Evolutionary conservation across 64 coral and sea anemone genomes (phyloP).

Genomic region (Actinia tenebrosa): DNA sequence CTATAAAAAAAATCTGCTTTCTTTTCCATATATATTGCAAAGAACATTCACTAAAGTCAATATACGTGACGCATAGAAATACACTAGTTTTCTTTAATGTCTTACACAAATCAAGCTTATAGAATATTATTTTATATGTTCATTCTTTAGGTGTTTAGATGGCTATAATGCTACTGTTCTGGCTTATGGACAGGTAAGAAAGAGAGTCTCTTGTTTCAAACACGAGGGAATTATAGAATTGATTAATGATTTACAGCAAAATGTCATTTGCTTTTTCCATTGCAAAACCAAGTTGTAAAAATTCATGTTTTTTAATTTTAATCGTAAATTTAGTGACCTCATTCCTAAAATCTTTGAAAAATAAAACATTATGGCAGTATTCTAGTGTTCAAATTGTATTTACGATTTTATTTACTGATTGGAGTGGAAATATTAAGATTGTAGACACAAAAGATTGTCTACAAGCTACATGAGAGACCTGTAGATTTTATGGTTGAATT

Average conservation of each 20-base stretch:
- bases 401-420: neutral
- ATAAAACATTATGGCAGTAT: neutral
- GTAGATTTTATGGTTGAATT: neutral
- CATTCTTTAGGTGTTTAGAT: conserved; percentile 79
- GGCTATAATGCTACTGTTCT: conserved; percentile 98
- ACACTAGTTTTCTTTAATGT: neutral
- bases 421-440: neutral
- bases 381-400: neutral
- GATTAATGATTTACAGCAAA: conserved; percentile 2
- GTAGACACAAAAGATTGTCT: neutral
- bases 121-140: neutral
- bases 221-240: neutral
- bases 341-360: neutral
- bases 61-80: neutral
- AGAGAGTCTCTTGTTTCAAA: neutral
- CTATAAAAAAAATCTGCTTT: neutral
- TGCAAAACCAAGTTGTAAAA: neutral
- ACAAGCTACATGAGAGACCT: neutral
- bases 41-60: no score
- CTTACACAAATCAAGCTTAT: neutral
- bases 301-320: neutral
- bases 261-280: conserved; percentile 4
- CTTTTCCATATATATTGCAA: neutral
- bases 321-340: neutral
- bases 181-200: conserved; percentile 88